These are phyloP conservation scores for Galaxea fascicularis DNA, from an alignment of 92 coral and sea anemone genomes.

Conservation along the genomic window DNA sequence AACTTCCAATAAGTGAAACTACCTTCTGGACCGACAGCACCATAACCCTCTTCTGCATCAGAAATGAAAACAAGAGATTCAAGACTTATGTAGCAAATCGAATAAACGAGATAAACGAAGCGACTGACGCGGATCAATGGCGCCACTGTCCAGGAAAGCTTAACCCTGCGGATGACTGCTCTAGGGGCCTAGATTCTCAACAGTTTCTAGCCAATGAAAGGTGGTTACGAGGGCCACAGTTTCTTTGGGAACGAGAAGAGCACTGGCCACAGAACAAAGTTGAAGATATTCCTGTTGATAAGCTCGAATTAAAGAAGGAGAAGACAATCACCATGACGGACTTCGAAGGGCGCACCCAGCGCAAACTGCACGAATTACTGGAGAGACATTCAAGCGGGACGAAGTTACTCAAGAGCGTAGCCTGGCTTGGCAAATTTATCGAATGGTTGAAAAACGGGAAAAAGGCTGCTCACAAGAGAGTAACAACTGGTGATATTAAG, in stretches of 20 bases:
- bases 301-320: neutral
- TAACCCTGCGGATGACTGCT: slow-evolving; percentile 2
- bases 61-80: neutral
- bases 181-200: neutral
- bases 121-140: neutral
- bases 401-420: neutral
- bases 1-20: neutral
- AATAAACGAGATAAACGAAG: neutral
- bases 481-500: neutral
- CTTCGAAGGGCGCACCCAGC: neutral
- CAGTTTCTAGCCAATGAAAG: neutral
- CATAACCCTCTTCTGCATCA: neutral
- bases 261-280: neutral
- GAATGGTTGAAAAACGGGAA: neutral
- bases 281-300: neutral
- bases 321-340: neutral
- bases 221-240: slow-evolving; percentile 4
- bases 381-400: neutral
- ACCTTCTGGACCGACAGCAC: neutral
- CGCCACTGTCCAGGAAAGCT: neutral
- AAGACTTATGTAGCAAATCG: neutral
- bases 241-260: neutral
- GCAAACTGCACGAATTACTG: neutral
- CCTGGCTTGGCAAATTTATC: neutral
- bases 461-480: neutral